These are phyloP conservation scores for Pseudomyrmex flavicornis DNA, from an alignment of 1,140 invertebrate genomes.

Conservation along the genomic window DNA sequence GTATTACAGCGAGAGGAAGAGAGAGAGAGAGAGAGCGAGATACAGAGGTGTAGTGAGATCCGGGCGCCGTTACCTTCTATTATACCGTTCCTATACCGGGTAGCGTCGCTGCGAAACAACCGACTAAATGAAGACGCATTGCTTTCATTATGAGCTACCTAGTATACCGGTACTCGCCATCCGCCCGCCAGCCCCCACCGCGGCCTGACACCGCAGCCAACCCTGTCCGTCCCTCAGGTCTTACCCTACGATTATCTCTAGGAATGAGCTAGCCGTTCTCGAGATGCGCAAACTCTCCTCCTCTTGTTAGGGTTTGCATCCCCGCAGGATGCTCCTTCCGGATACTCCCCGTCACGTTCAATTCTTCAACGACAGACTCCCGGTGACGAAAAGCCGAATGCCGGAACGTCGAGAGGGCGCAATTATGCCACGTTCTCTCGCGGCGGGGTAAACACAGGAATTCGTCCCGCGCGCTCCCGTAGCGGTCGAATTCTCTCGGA, in stretches of 20 bases:
- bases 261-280: constrained; percentile 37
- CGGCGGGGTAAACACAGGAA: too few relatives aligned
- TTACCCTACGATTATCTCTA: constrained; percentile 55
- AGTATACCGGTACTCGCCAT: constrained; percentile 38
- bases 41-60: constrained; percentile 6
- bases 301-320: constrained; percentile 30
- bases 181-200: not conserved
- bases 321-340: not conserved
- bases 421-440: not conserved
- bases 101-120: constrained; percentile 73
- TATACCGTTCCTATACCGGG: constrained; percentile 71
- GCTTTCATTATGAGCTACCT: constrained; percentile 80
- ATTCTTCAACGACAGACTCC: constrained; percentile 27
- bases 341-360: not conserved
- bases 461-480: too few relatives aligned
- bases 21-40: too few relatives aligned
- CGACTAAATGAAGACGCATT: constrained; percentile 80
- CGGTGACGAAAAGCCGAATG: not conserved
- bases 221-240: constrained; percentile 12
- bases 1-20: constrained; percentile 1
- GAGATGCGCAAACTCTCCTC: constrained; percentile 41
- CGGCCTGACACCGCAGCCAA: constrained; percentile 41
- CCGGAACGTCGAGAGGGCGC: not conserved
- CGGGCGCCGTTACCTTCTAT: constrained; percentile 77
- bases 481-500: too few relatives aligned